Evolutionary conservation across 2,113 vertebrate genomes (phyloP), one percentile per base, ranked within the genome.

Genomic region (Leuciscus idus): DNA sequence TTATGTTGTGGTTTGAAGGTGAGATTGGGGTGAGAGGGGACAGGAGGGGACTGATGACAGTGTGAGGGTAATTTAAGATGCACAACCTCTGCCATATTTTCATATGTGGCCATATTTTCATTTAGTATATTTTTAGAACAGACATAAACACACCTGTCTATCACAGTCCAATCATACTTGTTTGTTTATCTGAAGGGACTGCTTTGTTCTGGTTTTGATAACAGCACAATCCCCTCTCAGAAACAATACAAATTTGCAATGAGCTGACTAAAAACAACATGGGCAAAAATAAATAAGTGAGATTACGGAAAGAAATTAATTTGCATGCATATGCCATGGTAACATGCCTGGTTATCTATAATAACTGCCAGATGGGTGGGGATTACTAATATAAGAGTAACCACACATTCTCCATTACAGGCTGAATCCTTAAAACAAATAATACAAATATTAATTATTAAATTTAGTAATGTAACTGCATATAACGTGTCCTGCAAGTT

Each of bases 101-200:
- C 78, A 39, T 70, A 66, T 85, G 66, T 68, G 68, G 48, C 57
- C 30, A 33, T 33, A 33, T 33, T 33, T 33, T 33, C 30, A 33
- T 81, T 83, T 43, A 36, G 17, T 57, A 21, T 90, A 89, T 91
- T 91, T 89, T 87, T 91, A 89, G 89, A 86, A 30, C 50, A 82
- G 72, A 88, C 50, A 79, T 81, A 73, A 88, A 81, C 66, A 43
- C 68, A 76, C 66, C 81, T 88, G 84, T 85, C 68, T 52, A 39
- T 64, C 85, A 87, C 48, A 76, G 3, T 81, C 48, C 50, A 78
- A 43, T 50, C 79, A 73, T 75, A 23, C 59, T 55, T 73, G 66
- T 62, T 28, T 64, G 77, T 78, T 43, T 87, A 77, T 46, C 28
- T 81, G 82, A 73, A 43, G 17, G 43, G 30, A 55, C 43, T 43